Percentiles rank a stretch among this genome's conserved stretches.
Conservation (phyloP, 2,888 invertebrate species). For the Eueremaeus valkanovi region DNA sequence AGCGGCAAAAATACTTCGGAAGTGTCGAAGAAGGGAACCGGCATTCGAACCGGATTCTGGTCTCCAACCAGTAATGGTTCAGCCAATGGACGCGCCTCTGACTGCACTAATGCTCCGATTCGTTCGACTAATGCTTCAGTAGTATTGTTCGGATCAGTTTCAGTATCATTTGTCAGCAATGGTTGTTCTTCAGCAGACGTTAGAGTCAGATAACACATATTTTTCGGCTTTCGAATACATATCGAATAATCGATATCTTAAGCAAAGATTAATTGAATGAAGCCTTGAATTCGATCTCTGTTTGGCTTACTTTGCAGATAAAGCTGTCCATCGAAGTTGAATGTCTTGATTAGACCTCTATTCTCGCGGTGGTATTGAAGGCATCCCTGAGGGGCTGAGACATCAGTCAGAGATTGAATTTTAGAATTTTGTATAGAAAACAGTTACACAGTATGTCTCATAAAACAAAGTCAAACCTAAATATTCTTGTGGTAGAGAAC, state of each 20-base stretch:
- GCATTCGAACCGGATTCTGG: neutral
- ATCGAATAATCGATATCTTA: constrained; percentile 48
- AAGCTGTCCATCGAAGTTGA: constrained; percentile 49
- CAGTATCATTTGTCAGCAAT: neutral
- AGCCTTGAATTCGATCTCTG: neutral
- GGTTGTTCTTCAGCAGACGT: neutral
- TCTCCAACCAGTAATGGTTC: neutral
- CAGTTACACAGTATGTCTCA: no score
- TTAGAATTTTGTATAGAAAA: no score
- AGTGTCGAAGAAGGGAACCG: neutral
- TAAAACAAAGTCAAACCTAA: neutral
- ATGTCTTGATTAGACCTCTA: constrained; percentile 49
- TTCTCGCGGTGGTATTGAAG: constrained; percentile 49
- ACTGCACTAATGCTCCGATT: neutral
- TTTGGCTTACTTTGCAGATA: constrained; percentile 46
- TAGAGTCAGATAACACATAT: constrained; percentile 45
- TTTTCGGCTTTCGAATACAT: constrained; percentile 48
- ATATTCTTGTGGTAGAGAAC: constrained; percentile 3
- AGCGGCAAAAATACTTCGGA: neutral
- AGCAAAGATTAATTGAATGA: neutral
- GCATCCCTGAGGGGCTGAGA: constrained; percentile 50
- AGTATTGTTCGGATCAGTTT: neutral
- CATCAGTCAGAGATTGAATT: no score
- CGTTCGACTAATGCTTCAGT: neutral
- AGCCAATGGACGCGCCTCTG: neutral